These are phyloP conservation scores for Caloenas nicobarica DNA, from an alignment of 2,113 vertebrate species.

Conservation along the genomic window DNA sequence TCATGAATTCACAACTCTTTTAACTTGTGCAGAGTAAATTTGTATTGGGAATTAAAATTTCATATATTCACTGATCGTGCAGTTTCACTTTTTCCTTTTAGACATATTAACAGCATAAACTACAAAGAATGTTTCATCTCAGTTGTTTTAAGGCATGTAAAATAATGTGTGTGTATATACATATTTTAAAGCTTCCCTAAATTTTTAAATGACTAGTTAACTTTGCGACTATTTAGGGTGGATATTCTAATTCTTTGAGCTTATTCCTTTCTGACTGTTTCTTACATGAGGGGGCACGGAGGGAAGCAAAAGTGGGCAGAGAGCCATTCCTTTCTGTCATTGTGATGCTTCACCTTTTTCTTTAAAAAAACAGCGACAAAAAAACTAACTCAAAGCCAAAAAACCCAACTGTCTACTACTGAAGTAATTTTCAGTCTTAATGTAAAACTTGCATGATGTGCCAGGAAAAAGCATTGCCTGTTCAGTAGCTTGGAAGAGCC, in stretches of 20 bases:
- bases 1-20: neutral
- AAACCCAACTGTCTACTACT: neutral
- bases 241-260: neutral
- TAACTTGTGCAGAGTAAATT: neutral
- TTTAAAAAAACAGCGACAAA: neutral
- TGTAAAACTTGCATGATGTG: neutral
- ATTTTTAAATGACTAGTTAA: neutral
- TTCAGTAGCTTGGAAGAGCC: neutral
- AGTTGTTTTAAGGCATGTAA: neutral
- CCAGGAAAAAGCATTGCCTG: neutral
- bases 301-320: neutral
- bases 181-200: neutral
- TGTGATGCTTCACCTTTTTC: neutral
- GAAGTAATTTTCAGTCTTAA: neutral
- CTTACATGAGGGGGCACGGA: accelerated
- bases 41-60: neutral
- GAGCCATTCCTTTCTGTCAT: neutral
- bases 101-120: neutral
- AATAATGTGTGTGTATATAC: neutral
- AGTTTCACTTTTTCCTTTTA: neutral
- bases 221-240: neutral
- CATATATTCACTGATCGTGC: neutral
- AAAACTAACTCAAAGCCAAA: neutral
- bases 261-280: neutral
- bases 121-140: neutral